Evolutionary conservation across 2,113 vertebrate species (phyloP).

Genomic region (Emydura subglobosa): DNA sequence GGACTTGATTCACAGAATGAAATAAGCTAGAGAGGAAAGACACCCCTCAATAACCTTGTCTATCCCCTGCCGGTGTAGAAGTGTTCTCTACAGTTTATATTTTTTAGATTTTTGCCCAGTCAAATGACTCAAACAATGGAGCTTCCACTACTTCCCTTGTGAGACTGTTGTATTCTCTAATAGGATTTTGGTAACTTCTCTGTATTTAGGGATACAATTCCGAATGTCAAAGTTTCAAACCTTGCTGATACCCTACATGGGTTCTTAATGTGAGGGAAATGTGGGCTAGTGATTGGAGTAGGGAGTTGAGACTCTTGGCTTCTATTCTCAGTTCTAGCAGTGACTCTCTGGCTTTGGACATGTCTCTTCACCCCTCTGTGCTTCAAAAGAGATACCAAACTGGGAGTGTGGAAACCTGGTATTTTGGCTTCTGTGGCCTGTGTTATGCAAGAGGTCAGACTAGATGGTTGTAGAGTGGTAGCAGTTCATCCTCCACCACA

Average conservation of each 20-base stretch:
- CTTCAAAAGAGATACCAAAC: neutral
- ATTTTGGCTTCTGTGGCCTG: neutral
- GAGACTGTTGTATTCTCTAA: neutral
- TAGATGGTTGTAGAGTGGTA: neutral
- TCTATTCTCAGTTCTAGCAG: neutral
- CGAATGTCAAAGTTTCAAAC: neutral
- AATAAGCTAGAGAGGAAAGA: neutral
- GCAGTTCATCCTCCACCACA: neutral
- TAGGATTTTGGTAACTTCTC: neutral
- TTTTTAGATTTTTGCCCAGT: neutral
- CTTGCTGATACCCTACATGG: neutral
- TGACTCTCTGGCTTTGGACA: neutral
- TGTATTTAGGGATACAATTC: neutral
- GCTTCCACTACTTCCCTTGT: neutral
- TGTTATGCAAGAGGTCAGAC: neutral
- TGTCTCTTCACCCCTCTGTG: neutral
- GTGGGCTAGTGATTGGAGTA: neutral
- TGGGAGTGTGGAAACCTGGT: neutral
- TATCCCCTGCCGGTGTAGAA: neutral
- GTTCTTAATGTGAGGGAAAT: neutral
- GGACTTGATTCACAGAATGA: neutral
- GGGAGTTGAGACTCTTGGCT: neutral
- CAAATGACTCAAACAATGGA: neutral
- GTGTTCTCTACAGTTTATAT: neutral
- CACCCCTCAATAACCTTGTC: neutral